phyloP scores from a whole-genome alignment of 92 coral and sea anemone species.

The Zoanthus solanderi region DNA sequence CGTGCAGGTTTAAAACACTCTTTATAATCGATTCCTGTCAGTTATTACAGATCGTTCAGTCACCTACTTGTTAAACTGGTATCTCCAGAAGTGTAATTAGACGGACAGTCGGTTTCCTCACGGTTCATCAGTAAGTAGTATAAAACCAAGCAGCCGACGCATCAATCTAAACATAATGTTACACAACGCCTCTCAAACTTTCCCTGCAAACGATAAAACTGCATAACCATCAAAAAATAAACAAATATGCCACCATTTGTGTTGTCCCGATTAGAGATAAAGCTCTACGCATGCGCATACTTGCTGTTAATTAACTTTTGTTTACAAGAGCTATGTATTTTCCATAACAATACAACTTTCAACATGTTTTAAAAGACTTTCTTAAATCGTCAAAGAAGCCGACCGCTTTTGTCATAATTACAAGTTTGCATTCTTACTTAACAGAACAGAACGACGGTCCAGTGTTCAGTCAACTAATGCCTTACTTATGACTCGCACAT shows the following conservation, averaged over 20 bases:
- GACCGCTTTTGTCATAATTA: constrained; percentile 19
- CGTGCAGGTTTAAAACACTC: constrained; percentile 14
- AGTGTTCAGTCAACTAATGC: not conserved
- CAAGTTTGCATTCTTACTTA: not conserved
- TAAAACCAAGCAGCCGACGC: constrained; percentile 46
- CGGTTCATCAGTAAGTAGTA: constrained; percentile 57
- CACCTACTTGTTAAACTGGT: constrained; percentile 30
- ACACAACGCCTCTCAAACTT: constrained; percentile 26
- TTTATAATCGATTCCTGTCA: not conserved
- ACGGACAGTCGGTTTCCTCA: constrained; percentile 35
- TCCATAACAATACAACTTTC: constrained; percentile 22
- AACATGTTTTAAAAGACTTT: not conserved
- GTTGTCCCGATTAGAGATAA: constrained; percentile 40
- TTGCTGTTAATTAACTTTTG: constrained; percentile 33
- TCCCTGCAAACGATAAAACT: constrained; percentile 40
- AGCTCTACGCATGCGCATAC: constrained; percentile 28
- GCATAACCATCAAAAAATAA: constrained; percentile 44
- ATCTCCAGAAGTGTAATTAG: not conserved
- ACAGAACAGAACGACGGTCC: constrained; percentile 2
- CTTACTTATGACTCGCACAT: not conserved
- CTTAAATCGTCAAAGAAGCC: constrained; percentile 25
- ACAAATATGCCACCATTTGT: constrained; percentile 22
- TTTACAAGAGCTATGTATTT: not conserved
- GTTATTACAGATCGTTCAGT: not conserved
- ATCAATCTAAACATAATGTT: constrained; percentile 70